These are phyloP conservation scores for Sipha flava DNA, from an alignment of 1,140 invertebrate species.

Conservation along the genomic window DNA sequence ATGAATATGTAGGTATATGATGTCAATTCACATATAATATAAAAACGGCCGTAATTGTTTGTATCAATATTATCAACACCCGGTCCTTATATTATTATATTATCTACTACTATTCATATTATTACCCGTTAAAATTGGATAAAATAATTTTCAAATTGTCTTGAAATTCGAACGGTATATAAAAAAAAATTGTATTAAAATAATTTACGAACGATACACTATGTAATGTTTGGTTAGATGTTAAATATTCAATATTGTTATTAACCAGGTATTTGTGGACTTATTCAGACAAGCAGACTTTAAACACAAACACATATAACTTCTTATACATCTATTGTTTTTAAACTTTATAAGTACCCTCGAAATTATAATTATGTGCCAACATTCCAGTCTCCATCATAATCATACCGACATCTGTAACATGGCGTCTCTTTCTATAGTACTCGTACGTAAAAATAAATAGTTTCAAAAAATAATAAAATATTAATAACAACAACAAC, in stretches of 20 bases:
- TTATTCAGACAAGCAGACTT: conserved; percentile 2
- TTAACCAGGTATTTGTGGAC: background rate
- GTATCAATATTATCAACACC: background rate
- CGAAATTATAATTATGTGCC: conserved; percentile 38
- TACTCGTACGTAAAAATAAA: background rate
- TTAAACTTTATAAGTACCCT: conserved; percentile 17
- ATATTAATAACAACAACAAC: background rate
- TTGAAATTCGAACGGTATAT: background rate
- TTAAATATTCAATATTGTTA: conserved; percentile 3
- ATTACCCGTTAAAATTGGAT: background rate
- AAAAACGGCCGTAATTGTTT: background rate
- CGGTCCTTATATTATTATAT: background rate
- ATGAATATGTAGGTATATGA: no score
- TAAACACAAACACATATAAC: conserved; percentile 23
- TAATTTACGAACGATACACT: background rate
- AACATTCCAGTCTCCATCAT: conserved; percentile 89
- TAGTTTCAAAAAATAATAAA: background rate
- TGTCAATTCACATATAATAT: no score
- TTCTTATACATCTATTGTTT: background rate
- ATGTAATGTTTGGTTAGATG: background rate
- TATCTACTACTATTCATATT: no score
- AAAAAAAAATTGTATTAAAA: background rate
- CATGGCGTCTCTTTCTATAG: conserved; percentile 41
- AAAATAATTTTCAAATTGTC: background rate
- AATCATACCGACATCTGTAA: conserved; percentile 90